Evolutionary conservation across 2,888 invertebrate genomes (phyloP), one percentile per base, ranked within the genome.

Genomic region (Criorhina ranunculi): DNA sequence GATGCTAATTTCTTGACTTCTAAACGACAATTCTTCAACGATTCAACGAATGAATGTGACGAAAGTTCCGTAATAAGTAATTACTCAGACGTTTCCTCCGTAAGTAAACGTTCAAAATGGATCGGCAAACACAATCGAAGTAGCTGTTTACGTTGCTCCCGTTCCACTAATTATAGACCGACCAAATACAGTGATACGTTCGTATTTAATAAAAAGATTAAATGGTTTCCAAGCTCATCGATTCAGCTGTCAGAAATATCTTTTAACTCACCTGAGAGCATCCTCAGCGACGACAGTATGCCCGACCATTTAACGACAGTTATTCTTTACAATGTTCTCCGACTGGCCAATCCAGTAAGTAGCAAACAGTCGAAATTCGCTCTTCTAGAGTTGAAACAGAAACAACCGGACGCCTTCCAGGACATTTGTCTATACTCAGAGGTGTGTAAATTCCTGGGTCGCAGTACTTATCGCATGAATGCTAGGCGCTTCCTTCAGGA

Each of bases 391-490:
- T 91, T 95, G 75, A 95, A 96, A 89, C 96, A 96, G 89, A 94
- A 94, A 40, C 93, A 95, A 91, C 95, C 96, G 2, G 93, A 94
- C 35, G 93, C 94, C 85, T 96, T 96, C 92, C 95, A 96, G 92
- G 97, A 97, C 90, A 93, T 96, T 78, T 99, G 99, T 91, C 94
- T 98, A 15, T 99, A 98, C 92, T 98, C 98, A 0, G 98, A 99
- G 91, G 95, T 98, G 11, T 96, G 96, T 90, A 95, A 94, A 83
- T 93, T 96, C 73, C 93, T 98, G 72, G 95, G 96, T 0, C 94
- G 94, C 67, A 96, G 95, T 90, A 95, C 96, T 49, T 98, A 97
- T 91, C 94, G 97, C 89, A 93, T 98, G 89, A 94, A 94, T 82
- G 95, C 97, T 2, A 93, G 98, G 9, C 94, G 98, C 72, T 97